phyloP scores from a whole-genome alignment of 2,888 invertebrate species.

The Stegophylla sp. region DNA sequence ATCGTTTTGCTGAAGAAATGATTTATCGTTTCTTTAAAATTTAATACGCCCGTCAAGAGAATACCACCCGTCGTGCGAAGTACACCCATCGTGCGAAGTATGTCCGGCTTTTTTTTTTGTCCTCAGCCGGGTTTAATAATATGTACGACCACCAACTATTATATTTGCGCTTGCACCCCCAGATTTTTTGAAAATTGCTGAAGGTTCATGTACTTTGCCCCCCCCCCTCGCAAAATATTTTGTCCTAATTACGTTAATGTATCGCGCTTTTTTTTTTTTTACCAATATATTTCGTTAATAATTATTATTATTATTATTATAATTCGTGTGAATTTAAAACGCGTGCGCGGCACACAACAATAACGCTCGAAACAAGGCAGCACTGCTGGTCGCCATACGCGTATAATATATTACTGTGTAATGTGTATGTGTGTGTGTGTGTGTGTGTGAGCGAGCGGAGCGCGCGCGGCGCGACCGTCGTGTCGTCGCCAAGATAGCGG shows the following conservation, averaged over 20 bases:
- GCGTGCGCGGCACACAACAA: conserved; percentile 19
- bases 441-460: neutral
- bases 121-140: neutral
- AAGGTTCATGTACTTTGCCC: neutral
- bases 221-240: neutral
- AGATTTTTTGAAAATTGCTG: too few species aligned
- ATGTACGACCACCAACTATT: neutral
- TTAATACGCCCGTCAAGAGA: too few species aligned
- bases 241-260: neutral
- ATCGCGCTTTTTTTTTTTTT: neutral
- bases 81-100: too few species aligned
- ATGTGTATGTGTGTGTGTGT: neutral
- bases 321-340: neutral
- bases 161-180: neutral
- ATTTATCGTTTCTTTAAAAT: too few species aligned
- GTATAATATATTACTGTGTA: neutral
- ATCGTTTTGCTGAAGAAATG: too few species aligned
- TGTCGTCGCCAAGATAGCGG: conserved; percentile 45
- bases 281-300: too few species aligned
- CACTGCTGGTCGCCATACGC: conserved; percentile 37
- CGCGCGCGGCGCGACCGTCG: neutral
- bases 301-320: too few species aligned
- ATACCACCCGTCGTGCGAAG: too few species aligned
- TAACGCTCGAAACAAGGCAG: conserved; percentile 48
- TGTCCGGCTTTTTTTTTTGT: neutral